Base-by-base conservation (phyloP, 2,888 invertebrate species). In the Tetragonula carbonaria region DNA sequence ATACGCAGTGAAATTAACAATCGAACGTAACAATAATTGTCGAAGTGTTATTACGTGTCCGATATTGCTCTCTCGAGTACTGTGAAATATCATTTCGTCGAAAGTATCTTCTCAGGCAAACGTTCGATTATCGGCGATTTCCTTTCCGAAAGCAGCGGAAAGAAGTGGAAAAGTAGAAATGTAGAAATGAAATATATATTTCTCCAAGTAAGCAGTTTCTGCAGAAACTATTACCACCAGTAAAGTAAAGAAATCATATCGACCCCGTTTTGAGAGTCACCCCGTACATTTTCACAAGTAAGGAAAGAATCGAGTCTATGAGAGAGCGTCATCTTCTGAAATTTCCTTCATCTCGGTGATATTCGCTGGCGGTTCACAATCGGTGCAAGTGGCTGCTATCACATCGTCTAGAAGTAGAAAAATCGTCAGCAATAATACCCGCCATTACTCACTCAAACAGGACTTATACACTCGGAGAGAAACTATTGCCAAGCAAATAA, bases 311-410 rank as follows among this genome's bases (percentile, higher is more conserved):
- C 45, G 4, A 62, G 50, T n/a, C 73, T 14, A 28, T 21, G 50
- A 67, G 50, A 67, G 45, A 23, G 66, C 18, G 55, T 75, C 57
- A 67, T 75, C 55, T 66, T 14, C 55, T 57, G 67, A 67, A 74
- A 75, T 66, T 55, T 66, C 38, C 55, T 28, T 75, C 74, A 66
- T 75, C 66, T 23, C 55, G 14, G 74, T 21, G 21, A 66, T 75
- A 67, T 57, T 63, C 74, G 18, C 62, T 21, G 14, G 55, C 66
- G 66, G 18, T 55, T 23, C 38, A 38, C 28, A 23, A 21, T 55
- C 11, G 66, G 14, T 28, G 55, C 45, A 21, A 53, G 74, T 53
- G 21, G 33, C 51, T 16, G 53, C 45, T 45, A 75, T 66, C 66
- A 21, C 16, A 21, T 50, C 21, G 50, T 23, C 18, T 18, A 21